phyloP scores from a whole-genome alignment of 2,797 vertebrate species.

The Molossus alvarezi region DNA sequence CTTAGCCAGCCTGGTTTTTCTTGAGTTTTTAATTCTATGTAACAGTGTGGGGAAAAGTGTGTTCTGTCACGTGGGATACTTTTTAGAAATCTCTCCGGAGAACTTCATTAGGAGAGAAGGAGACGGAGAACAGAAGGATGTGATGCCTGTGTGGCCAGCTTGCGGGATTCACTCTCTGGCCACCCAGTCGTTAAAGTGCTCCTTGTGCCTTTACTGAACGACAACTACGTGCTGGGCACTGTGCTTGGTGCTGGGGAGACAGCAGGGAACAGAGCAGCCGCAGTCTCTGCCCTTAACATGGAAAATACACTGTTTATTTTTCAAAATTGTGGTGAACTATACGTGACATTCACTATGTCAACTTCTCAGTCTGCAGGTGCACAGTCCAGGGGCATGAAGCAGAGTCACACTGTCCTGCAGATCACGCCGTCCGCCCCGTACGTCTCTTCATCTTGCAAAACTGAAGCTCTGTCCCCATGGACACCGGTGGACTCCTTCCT shows the following conservation, averaged over 20 bases:
- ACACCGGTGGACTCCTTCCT: not conserved
- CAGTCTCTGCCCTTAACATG: no score
- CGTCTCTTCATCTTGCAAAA: not conserved
- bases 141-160: not conserved
- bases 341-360: not conserved
- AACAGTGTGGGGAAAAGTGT: not conserved
- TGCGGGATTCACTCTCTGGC: not conserved
- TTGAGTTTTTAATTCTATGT: not conserved
- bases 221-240: not conserved
- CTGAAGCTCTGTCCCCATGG: not conserved
- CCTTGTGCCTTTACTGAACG: not conserved
- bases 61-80: not conserved
- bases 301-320: not conserved
- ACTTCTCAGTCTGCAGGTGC: not conserved
- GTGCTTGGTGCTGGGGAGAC: not conserved
- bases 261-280: no score
- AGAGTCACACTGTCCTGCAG: rapidly evolving
- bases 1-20: not conserved
- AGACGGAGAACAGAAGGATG: no score
- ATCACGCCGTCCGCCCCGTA: rapidly evolving
- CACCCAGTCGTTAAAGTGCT: rapidly evolving
- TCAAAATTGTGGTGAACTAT: not conserved
- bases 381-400: rapidly evolving
- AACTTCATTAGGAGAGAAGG: not conserved
- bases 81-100: not conserved